Conservation (phyloP, 1,140 invertebrate genomes). For the Aplysia californica region DNA sequence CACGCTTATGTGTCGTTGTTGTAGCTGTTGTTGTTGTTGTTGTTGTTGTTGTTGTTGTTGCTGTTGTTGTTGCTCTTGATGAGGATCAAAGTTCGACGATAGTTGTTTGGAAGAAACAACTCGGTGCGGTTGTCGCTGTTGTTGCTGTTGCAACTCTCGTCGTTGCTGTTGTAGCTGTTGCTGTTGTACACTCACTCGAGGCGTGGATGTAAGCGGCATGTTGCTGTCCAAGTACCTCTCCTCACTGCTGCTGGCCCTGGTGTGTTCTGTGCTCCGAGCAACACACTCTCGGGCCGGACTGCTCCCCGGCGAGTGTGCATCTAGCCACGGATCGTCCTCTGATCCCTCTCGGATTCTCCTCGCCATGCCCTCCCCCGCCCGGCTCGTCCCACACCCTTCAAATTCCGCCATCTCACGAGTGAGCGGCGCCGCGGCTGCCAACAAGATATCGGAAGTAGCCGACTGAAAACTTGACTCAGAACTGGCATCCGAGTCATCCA, state of each 20-base stretch:
- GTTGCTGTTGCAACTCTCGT: too few relatives aligned
- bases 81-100: not conserved
- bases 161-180: too few relatives aligned
- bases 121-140: too few relatives aligned
- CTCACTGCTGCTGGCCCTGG: not conserved
- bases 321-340: too few relatives aligned
- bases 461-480: slow-evolving; percentile 27
- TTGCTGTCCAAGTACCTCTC: not conserved
- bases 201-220: too few relatives aligned
- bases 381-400: slow-evolving; percentile 19
- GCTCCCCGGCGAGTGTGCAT: not conserved
- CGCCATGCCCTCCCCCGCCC: slow-evolving; percentile 23
- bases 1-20: too few relatives aligned
- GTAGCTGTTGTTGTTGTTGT: not conserved
- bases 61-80: too few relatives aligned
- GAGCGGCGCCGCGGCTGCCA: not conserved
- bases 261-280: too few relatives aligned
- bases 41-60: not conserved
- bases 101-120: not conserved
- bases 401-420: not conserved
- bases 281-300: not conserved
- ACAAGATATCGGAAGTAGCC: slow-evolving; percentile 21
- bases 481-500: not conserved
- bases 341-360: too few relatives aligned
- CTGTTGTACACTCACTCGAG: too few relatives aligned